Percentiles rank a stretch among this genome's conserved stretches.
Conservation (phyloP, 1,140 invertebrate species). For the Lepidurus arcticus region DNA sequence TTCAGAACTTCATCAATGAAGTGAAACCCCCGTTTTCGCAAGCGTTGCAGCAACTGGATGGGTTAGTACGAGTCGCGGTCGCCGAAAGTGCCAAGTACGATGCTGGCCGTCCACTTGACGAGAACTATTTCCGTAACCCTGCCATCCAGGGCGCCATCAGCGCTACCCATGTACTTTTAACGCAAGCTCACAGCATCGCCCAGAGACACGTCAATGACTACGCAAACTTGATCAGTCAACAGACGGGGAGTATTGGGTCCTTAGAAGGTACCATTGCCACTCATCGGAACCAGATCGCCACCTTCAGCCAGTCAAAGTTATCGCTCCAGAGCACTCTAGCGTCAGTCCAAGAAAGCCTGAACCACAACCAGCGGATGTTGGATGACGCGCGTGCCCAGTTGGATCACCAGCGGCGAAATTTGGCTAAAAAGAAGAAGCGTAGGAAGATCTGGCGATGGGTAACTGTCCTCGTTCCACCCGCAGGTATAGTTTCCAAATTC, state of each 20-base stretch:
- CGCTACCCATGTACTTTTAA: background rate
- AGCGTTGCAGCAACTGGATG: constrained; percentile 12
- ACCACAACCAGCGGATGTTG: constrained; percentile 23
- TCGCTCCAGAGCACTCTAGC: constrained; percentile 16
- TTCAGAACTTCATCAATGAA: constrained; percentile 29
- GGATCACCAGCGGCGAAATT: background rate
- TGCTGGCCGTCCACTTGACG: background rate
- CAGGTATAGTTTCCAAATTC: background rate
- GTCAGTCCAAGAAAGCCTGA: constrained; percentile 23
- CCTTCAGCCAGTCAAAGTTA: background rate
- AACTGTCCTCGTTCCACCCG: constrained; percentile 21
- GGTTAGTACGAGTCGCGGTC: background rate
- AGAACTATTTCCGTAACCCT: constrained; percentile 22
- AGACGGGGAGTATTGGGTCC: background rate
- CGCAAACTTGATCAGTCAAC: constrained; percentile 1
- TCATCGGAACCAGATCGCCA: background rate
- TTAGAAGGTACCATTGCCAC: constrained; percentile 7
- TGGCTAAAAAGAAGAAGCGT: background rate
- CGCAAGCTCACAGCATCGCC: background rate
- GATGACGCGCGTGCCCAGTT: background rate
- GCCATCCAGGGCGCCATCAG: constrained; percentile 22
- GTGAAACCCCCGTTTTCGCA: constrained; percentile 22
- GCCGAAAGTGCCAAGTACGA: background rate
- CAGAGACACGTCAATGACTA: constrained; percentile 26
- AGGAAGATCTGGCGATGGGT: constrained; percentile 23